Base-by-base conservation (phyloP, 2,888 invertebrate genomes). In the Xestobium rufovillosum region DNA sequence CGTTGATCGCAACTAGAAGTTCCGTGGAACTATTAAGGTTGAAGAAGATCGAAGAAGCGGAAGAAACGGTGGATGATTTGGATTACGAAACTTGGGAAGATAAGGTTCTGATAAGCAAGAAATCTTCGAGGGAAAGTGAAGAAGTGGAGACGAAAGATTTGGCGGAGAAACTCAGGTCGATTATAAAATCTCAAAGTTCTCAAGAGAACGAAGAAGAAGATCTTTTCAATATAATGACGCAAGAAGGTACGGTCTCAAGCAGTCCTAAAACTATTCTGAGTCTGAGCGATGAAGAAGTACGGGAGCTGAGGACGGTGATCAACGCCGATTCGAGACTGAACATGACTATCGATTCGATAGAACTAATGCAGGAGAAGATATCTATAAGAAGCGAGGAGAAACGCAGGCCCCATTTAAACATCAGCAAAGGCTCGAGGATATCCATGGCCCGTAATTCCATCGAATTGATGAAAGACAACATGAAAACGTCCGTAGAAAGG, bases 301-400 rank as follows among this genome's bases (percentile, higher is more conserved):
- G 9, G 28, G 11, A 27, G 11, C 6, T 6, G 4, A 9, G 9
- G 47, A 44, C 31, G 36, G 41, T 3, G 35, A 37, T 3, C 2
- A 14, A 12, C 9, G 26, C 32, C 35, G 23, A 41, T 3, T 54
- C 52, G 4, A 51, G 48, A 31, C 28, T 54, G 10, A 17, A 12
- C 3, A 27, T 36, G 3, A 43, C 49, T 1, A 48, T 34, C 34
- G 46, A 53, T 32, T 55, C 55, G 8, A 36, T 53, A 2, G 48
- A 49, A 23, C 17, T 53, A 4, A 11, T 52, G 3, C 42, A 39
- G 26, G 43, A 51, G 17, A 29, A 44, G 36, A 29, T 35, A 16
- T 45, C 2, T 1, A 10, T 4, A 19, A 31, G n/a, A 46, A 41
- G 10, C 26, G 23, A 13, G 13, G 15, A 14, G 23, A 19, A 19